These are phyloP conservation scores for Holacanthus passer DNA, from an alignment of 2,113 vertebrate species.

Conservation along the genomic window DNA sequence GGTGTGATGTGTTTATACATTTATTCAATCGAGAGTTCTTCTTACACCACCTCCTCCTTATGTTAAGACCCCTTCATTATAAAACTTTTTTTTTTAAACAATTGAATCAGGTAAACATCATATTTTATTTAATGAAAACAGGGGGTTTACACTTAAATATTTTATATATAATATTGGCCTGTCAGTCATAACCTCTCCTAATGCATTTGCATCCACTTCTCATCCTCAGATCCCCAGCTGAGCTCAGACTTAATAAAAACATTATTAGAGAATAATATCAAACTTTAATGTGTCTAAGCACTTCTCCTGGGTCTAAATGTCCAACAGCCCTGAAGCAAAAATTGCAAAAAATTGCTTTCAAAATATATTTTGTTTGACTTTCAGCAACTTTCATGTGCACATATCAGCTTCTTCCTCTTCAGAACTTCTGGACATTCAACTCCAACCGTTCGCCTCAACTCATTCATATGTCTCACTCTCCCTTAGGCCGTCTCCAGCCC, in stretches of 20 bases:
- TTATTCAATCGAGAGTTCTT: not conserved
- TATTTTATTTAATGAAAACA: not conserved
- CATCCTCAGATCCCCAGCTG: not conserved
- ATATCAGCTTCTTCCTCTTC: slow-evolving; percentile 1
- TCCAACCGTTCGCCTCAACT: not conserved
- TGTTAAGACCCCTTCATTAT: not conserved
- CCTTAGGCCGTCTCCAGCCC: not conserved
- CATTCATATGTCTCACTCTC: not conserved
- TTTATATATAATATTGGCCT: not conserved
- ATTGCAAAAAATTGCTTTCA: slow-evolving; percentile 28
- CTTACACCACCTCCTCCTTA: not conserved
- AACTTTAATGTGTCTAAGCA: slow-evolving; percentile 6
- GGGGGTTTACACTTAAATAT: not conserved
- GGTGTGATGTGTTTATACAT: not conserved
- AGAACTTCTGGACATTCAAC: slow-evolving; percentile 2
- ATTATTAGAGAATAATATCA: slow-evolving; percentile 30
- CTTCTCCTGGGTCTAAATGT: slow-evolving; percentile 14
- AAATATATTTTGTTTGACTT: slow-evolving; percentile 23
- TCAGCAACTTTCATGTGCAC: slow-evolving; percentile 8
- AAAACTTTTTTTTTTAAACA: not conserved
- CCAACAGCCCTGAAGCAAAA: slow-evolving; percentile 26
- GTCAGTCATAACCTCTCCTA: not conserved
- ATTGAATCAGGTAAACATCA: not conserved
- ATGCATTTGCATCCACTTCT: not conserved
- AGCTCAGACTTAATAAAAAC: slow-evolving; percentile 7